A percentile compares a stretch with the other conserved stretches of the same genome.
Evolutionary conservation across 2,113 vertebrate genomes (phyloP).

Genomic region (Butorides virescens): DNA sequence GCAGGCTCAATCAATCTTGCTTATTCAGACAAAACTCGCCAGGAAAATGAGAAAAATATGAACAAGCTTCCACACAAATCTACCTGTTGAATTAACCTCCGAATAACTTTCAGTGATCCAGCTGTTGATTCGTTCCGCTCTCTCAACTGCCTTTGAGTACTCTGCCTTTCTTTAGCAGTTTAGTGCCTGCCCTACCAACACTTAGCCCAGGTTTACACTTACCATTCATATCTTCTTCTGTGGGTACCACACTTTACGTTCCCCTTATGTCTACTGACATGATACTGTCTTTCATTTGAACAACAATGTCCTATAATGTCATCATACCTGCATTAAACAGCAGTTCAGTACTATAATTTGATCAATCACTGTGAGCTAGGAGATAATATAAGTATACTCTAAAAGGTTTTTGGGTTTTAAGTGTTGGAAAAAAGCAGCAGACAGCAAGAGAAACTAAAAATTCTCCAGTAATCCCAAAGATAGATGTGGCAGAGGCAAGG

Average conservation of each 20-base stretch:
- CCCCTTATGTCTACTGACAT: background rate
- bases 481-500: background rate
- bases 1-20: background rate
- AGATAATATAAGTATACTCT: background rate
- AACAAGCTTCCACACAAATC: background rate
- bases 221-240: background rate
- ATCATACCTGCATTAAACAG: background rate
- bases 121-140: background rate
- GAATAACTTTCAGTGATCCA: background rate
- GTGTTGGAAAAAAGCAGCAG: background rate
- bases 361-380: background rate
- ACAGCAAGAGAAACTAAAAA: background rate
- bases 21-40: background rate
- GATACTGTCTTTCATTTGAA: background rate
- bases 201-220: background rate
- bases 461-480: background rate
- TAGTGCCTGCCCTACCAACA: background rate
- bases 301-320: background rate
- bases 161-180: background rate
- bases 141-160: background rate
- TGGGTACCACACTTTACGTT: background rate
- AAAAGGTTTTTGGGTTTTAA: background rate
- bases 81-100: background rate
- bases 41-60: background rate
- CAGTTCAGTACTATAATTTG: no score